Evolutionary conservation across 2,888 invertebrate genomes (phyloP).

Genomic region (Homarus gammarus): DNA sequence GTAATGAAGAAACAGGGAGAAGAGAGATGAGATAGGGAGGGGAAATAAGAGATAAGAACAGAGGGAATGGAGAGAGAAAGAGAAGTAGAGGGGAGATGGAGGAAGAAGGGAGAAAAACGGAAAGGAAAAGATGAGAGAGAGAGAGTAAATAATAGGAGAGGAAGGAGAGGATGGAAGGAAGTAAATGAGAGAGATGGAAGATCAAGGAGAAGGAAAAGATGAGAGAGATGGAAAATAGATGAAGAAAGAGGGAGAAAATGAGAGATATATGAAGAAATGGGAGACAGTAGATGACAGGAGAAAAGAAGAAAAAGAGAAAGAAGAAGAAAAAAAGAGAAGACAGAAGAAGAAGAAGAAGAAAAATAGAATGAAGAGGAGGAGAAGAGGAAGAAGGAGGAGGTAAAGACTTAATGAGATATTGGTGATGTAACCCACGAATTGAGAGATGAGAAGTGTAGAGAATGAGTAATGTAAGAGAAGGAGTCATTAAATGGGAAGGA

Average conservation of each 20-base stretch:
- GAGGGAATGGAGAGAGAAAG: slow-evolving; percentile 11
- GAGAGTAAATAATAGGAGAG: neutral
- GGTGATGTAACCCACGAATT: slow-evolving; percentile 9
- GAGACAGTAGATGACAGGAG: neutral
- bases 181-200: neutral
- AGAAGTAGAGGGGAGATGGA: neutral
- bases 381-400: neutral
- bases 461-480: slow-evolving; percentile 32
- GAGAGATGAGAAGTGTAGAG: slow-evolving; percentile 19
- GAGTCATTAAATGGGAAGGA: no score
- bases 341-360: neutral
- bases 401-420: slow-evolving; percentile 3
- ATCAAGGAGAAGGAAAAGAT: neutral
- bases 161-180: neutral
- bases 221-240: neutral
- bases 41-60: neutral
- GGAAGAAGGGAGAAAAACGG: neutral
- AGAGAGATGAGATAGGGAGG: neutral
- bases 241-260: neutral
- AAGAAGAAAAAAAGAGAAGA: neutral
- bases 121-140: neutral
- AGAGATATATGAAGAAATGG: neutral
- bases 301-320: neutral
- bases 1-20: neutral
- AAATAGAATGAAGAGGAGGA: neutral